These are phyloP conservation scores for Phragmatobia fuliginosa DNA, from an alignment of 2,888 invertebrate genomes.

Conservation along the genomic window DNA sequence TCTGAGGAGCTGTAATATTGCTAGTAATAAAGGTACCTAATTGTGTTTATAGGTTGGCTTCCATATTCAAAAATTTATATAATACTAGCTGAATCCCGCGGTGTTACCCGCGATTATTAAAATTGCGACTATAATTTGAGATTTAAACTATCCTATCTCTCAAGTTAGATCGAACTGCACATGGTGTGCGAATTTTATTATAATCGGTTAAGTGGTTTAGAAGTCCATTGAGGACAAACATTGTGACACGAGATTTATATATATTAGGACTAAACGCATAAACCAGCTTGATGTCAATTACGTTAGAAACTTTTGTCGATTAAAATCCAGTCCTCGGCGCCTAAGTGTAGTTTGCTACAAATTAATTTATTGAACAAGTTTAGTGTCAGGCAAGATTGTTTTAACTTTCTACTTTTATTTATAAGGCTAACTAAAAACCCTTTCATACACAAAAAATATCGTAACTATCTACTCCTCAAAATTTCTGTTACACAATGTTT, in stretches of 20 bases:
- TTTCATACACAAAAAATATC: background rate
- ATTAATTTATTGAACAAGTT: conserved; percentile 24
- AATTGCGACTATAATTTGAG: too few species aligned
- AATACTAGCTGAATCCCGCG: too few species aligned
- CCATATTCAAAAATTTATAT: background rate
- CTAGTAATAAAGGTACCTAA: background rate
- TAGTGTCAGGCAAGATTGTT: conserved; percentile 30
- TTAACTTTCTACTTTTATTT: background rate
- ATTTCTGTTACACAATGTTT: too few species aligned
- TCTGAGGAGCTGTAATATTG: background rate
- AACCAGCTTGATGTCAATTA: conserved; percentile 3
- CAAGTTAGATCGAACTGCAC: too few species aligned
- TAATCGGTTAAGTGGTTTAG: too few species aligned
- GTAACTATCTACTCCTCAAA: too few species aligned
- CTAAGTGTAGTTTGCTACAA: conserved; percentile 11
- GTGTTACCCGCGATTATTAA: too few species aligned
- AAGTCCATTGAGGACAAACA: too few species aligned
- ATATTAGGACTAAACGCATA: background rate
- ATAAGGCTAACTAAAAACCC: background rate
- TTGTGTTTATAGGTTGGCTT: background rate
- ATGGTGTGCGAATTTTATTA: too few species aligned
- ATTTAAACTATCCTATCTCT: too few species aligned
- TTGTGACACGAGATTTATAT: too few species aligned
- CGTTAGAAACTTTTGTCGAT: background rate
- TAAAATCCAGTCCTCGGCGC: conserved; percentile 11